Conservation (phyloP, 2,888 invertebrate species). For the Stenichneumon culpator region DNA sequence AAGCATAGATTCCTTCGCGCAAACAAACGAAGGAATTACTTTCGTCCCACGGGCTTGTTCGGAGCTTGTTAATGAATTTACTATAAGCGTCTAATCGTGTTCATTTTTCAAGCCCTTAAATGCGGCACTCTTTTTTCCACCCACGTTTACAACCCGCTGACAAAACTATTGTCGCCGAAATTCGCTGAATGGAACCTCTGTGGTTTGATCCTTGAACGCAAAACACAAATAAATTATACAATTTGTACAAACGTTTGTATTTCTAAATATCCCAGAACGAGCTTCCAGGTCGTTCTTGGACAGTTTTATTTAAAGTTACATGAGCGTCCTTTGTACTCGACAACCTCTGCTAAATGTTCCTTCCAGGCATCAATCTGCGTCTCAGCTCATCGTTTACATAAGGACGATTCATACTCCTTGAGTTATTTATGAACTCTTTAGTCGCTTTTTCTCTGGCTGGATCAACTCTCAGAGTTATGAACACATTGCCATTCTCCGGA, state of each 20-base stretch:
- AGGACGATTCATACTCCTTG: constrained; percentile 89
- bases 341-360: background rate
- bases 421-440: constrained; percentile 87
- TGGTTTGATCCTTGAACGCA: constrained; percentile 73
- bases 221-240: constrained; percentile 83
- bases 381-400: constrained; percentile 90
- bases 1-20: constrained; percentile 49
- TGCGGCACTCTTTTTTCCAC: constrained; percentile 77
- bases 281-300: background rate
- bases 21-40: constrained; percentile 23
- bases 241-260: constrained; percentile 80
- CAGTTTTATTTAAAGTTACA: constrained; percentile 48
- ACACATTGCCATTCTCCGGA: constrained; percentile 91
- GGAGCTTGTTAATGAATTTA: constrained; percentile 46
- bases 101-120: constrained; percentile 68
- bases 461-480: constrained; percentile 88
- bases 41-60: constrained; percentile 37
- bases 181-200: constrained; percentile 17
- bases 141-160: constrained; percentile 46
- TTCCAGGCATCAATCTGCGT: constrained; percentile 88
- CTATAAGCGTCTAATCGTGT: constrained; percentile 46
- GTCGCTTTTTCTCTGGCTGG: constrained; percentile 87
- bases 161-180: constrained; percentile 8
- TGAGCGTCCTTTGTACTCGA: background rate
- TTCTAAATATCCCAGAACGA: constrained; percentile 28